Base-by-base conservation (phyloP, 2,113 vertebrate species). In the Orcinus orca region DNA sequence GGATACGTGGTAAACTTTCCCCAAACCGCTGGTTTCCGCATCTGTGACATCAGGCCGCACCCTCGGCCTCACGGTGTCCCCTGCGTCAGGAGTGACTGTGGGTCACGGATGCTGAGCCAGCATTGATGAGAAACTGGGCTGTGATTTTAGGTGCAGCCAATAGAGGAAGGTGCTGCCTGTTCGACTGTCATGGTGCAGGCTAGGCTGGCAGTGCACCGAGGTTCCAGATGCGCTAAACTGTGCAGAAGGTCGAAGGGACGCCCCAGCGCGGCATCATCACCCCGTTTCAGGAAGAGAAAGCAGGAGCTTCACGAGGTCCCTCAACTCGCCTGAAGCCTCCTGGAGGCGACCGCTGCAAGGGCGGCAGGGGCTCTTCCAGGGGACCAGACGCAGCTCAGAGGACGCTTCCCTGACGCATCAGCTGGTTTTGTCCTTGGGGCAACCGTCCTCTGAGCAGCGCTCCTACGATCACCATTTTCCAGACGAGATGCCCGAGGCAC, bases 351-450 rank as follows among this genome's bases (percentile, higher is more conserved):
- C 3, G 4, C 53, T 4, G 0, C 0, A 3, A 14, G 17, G 62
- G 67, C 3, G 18, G 38, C 0, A 4, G 8, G 38, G 44, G 33
- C 8, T 6, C 38, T 18, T 76, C 53, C 36, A 3, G 50, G 74
- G 38, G 29, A 3, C 62, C 33, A 6, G 44, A 15, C 5, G 0
- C 21, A 31, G 53, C 9, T 1, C 6, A 6, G 70, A 31, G 82
- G 70, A 17, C 0, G 0, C 33, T 1, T 10, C 0, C 4, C 47
- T 29, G 53, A 21, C 0, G 6, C 50, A 2, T 11, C 5, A 0
- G 2, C 55, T 44, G 2, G 13, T 6, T 29, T 38, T 3, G 8
- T 29, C 12, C 14, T 33, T 0, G 10, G 41, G 41, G 4, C 33
- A 13, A 15, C 5, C 21, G 13, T 2, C 8, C 36, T 38, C 5